Conservation (phyloP, 2,888 invertebrate species). For the Cremastinae sp. region DNA sequence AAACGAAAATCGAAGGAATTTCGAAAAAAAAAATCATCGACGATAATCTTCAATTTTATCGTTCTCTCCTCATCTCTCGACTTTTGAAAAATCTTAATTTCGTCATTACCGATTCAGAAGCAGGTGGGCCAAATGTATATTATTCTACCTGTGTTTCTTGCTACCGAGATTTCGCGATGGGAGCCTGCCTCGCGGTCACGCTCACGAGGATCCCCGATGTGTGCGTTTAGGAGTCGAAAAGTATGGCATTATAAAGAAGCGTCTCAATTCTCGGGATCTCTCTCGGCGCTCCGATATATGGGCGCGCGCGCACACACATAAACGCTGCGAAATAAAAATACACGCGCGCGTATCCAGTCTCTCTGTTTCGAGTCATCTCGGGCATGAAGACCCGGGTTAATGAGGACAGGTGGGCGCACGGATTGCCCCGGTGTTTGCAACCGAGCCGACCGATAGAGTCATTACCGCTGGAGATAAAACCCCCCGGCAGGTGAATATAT, state of each 20-base stretch:
- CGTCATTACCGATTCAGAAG: slow-evolving; percentile 18
- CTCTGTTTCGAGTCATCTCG: slow-evolving; percentile 40
- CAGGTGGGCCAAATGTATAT: slow-evolving; percentile 44
- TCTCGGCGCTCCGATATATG: slow-evolving; percentile 16
- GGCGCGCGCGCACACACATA: slow-evolving; percentile 1
- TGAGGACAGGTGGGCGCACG: slow-evolving; percentile 67
- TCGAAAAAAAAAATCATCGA: too few species aligned
- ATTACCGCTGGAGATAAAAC: slow-evolving; percentile 62
- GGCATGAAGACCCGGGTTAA: slow-evolving; percentile 44
- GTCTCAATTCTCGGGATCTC: slow-evolving; percentile 34
- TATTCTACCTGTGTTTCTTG: slow-evolving; percentile 13
- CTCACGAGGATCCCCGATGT: slow-evolving; percentile 20
- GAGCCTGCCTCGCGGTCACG: slow-evolving; percentile 43
- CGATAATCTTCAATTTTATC: slow-evolving; percentile 27
- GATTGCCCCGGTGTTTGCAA: slow-evolving; percentile 44
- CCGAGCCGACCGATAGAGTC: slow-evolving; percentile 68
- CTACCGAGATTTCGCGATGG: slow-evolving; percentile 46
- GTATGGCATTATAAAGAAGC: slow-evolving; percentile 34
- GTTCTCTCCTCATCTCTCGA: slow-evolving; percentile 6
- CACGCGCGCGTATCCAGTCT: slow-evolving; percentile 22
- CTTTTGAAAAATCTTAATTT: neutral
- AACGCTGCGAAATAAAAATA: slow-evolving; percentile 10
- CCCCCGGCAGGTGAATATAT: slow-evolving; percentile 69
- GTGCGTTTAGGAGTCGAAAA: slow-evolving; percentile 4
- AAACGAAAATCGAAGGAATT: too few species aligned